Evolutionary conservation across 1,140 invertebrate genomes (phyloP).

Genomic region (Belonocnema kinseyi): DNA sequence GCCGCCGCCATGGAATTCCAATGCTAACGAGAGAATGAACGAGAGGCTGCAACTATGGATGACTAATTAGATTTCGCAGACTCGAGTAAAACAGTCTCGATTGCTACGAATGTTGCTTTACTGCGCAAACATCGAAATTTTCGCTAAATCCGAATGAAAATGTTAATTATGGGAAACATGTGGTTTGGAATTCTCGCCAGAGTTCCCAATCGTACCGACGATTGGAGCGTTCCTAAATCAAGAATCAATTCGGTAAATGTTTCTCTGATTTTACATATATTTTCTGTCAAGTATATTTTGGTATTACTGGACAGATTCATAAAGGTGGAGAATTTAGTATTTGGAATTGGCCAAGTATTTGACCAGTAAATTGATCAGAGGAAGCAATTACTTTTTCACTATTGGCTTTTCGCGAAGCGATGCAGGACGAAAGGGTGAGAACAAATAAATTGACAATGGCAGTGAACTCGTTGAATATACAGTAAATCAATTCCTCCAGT

Average conservation of each 20-base stretch:
- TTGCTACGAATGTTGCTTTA: slow-evolving; percentile 33
- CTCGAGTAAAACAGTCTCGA: slow-evolving; percentile 31
- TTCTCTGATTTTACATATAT: not conserved
- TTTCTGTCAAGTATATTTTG: not conserved
- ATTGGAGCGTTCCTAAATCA: not conserved
- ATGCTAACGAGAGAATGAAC: slow-evolving; percentile 47
- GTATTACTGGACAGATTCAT: not conserved
- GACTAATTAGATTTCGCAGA: slow-evolving; percentile 42
- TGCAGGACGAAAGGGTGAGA: not conserved
- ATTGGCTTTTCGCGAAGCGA: slow-evolving; percentile 5
- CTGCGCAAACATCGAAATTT: slow-evolving; percentile 2
- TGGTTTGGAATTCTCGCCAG: not conserved
- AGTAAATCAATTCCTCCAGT: slow-evolving; percentile 11
- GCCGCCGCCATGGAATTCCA: slow-evolving; percentile 51
- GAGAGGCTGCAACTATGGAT: slow-evolving; percentile 30
- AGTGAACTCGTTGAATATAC: slow-evolving; percentile 18
- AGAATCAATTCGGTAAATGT: not conserved
- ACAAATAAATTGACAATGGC: slow-evolving; percentile 22
- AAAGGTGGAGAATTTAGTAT: slow-evolving; percentile 6
- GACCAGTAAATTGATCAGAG: slow-evolving; percentile 21
- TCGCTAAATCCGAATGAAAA: slow-evolving; percentile 12
- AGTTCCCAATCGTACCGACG: not conserved
- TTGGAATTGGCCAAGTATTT: slow-evolving; percentile 21
- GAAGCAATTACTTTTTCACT: slow-evolving; percentile 26
- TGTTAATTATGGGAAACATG: slow-evolving; percentile 8